Conservation (phyloP, 2,797 vertebrate genomes). For the Lerista edwardsae region DNA sequence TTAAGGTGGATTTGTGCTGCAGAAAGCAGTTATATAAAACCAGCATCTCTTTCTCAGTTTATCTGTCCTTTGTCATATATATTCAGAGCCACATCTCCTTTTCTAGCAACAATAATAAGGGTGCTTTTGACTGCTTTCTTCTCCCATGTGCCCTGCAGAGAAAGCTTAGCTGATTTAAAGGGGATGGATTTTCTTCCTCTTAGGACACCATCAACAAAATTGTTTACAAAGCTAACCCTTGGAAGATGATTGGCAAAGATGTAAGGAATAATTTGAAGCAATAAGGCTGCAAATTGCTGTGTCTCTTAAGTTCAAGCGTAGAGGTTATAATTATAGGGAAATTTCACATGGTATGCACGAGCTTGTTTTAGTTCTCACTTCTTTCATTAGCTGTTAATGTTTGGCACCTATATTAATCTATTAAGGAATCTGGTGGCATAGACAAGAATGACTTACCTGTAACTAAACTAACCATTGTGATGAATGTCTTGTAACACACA, state of each 20-base stretch:
- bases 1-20: slow-evolving; percentile 11
- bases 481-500: too few relatives aligned
- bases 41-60: slow-evolving; percentile 5
- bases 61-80: not conserved
- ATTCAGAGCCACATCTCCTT: slow-evolving; percentile 17
- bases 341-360: not conserved
- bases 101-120: slow-evolving; percentile 8
- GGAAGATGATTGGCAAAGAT: not conserved
- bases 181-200: not conserved
- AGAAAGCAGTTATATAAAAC: not conserved
- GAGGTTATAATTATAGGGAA: not conserved
- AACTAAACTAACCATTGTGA: not conserved
- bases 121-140: slow-evolving; percentile 11
- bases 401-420: not conserved
- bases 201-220: not conserved
- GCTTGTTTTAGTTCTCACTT: not conserved
- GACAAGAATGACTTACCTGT: not conserved
- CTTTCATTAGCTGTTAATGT: not conserved
- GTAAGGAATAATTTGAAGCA: not conserved
- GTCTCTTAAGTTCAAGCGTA: not conserved
- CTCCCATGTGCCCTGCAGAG: not conserved
- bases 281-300: not conserved
- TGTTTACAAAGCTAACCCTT: slow-evolving; percentile 9
- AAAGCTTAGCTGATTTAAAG: slow-evolving; percentile 17
- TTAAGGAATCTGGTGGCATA: not conserved